Percentiles rank a stretch among this genome's conserved stretches.
These are phyloP conservation scores for Papilio glaucus DNA, from an alignment of 1,140 invertebrate genomes.

Conservation along the genomic window DNA sequence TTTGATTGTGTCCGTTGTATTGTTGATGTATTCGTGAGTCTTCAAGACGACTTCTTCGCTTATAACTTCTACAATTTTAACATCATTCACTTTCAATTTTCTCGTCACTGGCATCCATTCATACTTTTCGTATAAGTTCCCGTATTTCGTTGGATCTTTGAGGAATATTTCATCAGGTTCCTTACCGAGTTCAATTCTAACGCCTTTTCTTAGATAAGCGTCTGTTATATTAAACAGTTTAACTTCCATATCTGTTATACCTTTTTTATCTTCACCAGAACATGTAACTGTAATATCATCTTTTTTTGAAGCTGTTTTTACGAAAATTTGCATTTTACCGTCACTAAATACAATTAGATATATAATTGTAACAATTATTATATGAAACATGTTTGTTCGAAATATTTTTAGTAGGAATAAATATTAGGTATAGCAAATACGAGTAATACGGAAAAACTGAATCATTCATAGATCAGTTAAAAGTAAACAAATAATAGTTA, in stretches of 20 bases:
- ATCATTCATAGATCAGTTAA: too few species aligned
- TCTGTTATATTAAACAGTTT: conserved; percentile 60
- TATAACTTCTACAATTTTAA: conserved; percentile 42
- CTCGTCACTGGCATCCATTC: conserved; percentile 57
- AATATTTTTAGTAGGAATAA: not conserved
- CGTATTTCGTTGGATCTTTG: conserved; percentile 59
- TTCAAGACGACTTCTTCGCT: conserved; percentile 53
- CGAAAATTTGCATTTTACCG: conserved; percentile 51
- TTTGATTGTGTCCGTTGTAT: conserved; percentile 46
- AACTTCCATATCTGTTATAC: conserved; percentile 55
- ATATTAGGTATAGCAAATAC: not conserved
- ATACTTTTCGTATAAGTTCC: conserved; percentile 56
- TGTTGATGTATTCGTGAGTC: conserved; percentile 52
- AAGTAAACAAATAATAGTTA: too few species aligned
- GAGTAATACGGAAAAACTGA: too few species aligned
- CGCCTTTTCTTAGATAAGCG: conserved; percentile 55
- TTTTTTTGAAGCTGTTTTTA: conserved; percentile 49
- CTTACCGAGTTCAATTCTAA: conserved; percentile 56
- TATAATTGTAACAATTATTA: not conserved
- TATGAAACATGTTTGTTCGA: not conserved
- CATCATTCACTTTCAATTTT: conserved; percentile 46
- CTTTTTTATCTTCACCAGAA: conserved; percentile 52
- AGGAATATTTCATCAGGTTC: conserved; percentile 58
- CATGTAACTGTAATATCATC: conserved; percentile 42
- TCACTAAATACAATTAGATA: conserved; percentile 19